A percentile compares a stretch with the other conserved stretches of the same genome.
phyloP scores from a whole-genome alignment of 1,140 invertebrate species.

The Hylaeus volcanicus region DNA sequence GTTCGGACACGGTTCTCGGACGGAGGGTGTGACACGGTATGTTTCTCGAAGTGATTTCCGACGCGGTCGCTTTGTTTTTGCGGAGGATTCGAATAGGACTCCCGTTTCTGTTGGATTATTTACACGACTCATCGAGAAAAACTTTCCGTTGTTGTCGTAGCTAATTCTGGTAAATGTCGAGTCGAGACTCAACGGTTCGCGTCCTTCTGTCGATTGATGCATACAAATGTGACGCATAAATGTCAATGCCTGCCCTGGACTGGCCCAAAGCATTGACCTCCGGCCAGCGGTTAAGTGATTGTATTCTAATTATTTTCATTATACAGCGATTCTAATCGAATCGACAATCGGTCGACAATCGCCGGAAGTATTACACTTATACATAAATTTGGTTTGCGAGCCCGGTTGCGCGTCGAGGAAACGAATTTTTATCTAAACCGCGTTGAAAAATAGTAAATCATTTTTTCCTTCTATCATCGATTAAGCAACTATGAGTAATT shows the following conservation, averaged over 20 bases:
- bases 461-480: not conserved
- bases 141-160: too few relatives aligned
- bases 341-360: conserved; percentile 75
- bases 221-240: conserved; percentile 14
- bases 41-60: not conserved
- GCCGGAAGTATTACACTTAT: conserved; percentile 70
- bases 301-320: conserved; percentile 78
- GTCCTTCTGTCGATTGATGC: conserved; percentile 30
- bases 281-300: conserved; percentile 70
- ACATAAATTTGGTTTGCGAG: too few relatives aligned
- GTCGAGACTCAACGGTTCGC: not conserved
- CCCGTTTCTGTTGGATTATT: too few relatives aligned
- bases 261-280: conserved; percentile 70
- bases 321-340: conserved; percentile 70
- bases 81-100: not conserved
- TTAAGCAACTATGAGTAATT: not conserved
- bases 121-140: too few relatives aligned
- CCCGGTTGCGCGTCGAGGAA: not conserved
- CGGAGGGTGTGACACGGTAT: not conserved
- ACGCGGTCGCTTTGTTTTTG: not conserved
- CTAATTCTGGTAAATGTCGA: not conserved
- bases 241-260: conserved; percentile 50
- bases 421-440: not conserved
- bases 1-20: not conserved
- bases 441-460: too few relatives aligned